Evolutionary conservation across 2,888 invertebrate genomes (phyloP).

Genomic region (Pandemis heparana): DNA sequence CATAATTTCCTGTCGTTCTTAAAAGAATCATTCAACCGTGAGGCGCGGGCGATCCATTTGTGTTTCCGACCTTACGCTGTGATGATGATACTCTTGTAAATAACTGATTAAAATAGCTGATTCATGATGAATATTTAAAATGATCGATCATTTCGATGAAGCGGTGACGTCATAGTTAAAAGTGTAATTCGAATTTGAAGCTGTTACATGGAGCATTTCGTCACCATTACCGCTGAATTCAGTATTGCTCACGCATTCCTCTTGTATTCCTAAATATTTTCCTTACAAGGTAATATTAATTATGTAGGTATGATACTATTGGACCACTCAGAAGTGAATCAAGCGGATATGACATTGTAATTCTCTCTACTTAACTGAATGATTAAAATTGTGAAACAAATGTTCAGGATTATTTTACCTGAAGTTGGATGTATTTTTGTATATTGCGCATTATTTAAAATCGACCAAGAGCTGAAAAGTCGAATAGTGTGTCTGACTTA

Average conservation of each 20-base stretch:
- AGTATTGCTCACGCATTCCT: no score
- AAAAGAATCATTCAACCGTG: constrained; percentile 47
- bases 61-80: constrained; percentile 30
- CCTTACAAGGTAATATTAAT: no score
- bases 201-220: neutral
- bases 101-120: neutral
- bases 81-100: constrained; percentile 12
- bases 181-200: neutral
- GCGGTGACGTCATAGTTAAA: neutral
- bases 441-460: no score
- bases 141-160: neutral
- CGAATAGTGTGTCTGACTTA: neutral
- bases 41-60: constrained; percentile 38
- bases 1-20: constrained; percentile 44
- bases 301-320: no score
- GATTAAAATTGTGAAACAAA: no score
- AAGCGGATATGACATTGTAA: no score
- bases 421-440: no score
- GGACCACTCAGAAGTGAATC: no score
- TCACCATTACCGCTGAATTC: neutral
- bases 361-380: no score
- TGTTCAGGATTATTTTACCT: no score
- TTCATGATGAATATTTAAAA: neutral
- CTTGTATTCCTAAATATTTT: no score
- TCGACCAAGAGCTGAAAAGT: no score